Conservation (phyloP, 2,113 vertebrate species). For the Engystomops pustulosus region DNA sequence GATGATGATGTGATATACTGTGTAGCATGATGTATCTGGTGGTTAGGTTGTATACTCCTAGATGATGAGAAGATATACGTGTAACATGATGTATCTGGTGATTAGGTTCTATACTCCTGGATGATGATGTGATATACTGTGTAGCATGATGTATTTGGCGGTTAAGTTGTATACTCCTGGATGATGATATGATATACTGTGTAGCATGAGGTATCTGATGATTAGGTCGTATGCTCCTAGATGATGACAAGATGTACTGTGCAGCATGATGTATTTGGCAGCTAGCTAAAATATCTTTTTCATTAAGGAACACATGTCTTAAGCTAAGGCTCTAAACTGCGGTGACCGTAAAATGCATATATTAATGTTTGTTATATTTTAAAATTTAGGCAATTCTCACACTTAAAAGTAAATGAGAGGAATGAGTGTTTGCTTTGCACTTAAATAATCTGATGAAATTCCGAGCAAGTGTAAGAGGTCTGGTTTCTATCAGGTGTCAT, state of each 20-base stretch:
- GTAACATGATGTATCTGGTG: too few species aligned
- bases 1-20: too few species aligned
- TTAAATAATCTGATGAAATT: constrained; percentile 3
- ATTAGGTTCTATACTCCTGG: too few species aligned
- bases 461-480: background rate
- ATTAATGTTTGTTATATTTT: background rate
- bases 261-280: background rate
- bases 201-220: too few species aligned
- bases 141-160: too few species aligned
- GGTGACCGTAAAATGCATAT: background rate
- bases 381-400: background rate
- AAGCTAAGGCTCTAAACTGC: background rate
- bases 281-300: background rate
- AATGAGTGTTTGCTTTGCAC: background rate
- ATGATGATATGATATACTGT: background rate
- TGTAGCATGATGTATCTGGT: too few species aligned
- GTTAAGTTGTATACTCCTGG: too few species aligned
- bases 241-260: background rate
- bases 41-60: too few species aligned
- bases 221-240: too few species aligned
- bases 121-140: too few species aligned
- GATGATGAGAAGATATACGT: too few species aligned
- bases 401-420: background rate
- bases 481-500: constrained; percentile 34
- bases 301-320: background rate